Evolutionary conservation across 2,888 invertebrate genomes (phyloP), one percentile per base, ranked within the genome.

Genomic region (Ferrisia virgata): DNA sequence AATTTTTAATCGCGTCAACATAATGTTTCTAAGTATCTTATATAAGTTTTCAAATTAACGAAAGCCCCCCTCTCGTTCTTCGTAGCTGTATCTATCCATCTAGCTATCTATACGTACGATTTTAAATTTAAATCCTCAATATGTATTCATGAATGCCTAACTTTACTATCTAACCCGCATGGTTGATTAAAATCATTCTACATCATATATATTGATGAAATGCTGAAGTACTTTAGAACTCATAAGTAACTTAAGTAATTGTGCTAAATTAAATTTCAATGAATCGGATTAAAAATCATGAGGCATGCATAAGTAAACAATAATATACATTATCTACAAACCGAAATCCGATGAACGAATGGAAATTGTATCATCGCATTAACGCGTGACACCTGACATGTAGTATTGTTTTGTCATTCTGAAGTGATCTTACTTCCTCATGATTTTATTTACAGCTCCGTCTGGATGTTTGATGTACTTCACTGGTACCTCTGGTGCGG

Each of bases 391-490:
- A n/a, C n/a, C n/a, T 39, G 39, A 39, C 39, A 39, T 8, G 39
- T 11, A 39, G 5, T 5, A 39, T 64, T 64, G 31, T 64, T 64
- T 64, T 64, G 13, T 5, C 5, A 39, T 8, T 39, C 11, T 39
- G 39, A 39, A 39, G 5, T 39, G 11, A 5, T 5, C 5, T 39
- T 39, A 8, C 5, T 11, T 9, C 15, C 4, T 53, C 53, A 4
- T 22, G 4, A 13, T 15, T 69, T 15, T 2, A 36, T 36, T 40
- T 72, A n/a, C 93, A 92, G 95, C 94, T 15, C 95, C 95, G 0
- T 91, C 92, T 84, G 95, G 95, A 43, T 95, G 95, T 87, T 89
- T 95, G 31, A 94, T 94, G 89, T 95, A 94, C 88, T 93, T 93
- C 87, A 92, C 92, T 39, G 91, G 90, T 0, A 87, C 88, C 0